phyloP scores from a whole-genome alignment of 2,113 vertebrate genomes.

The Hippotragus niger region DNA sequence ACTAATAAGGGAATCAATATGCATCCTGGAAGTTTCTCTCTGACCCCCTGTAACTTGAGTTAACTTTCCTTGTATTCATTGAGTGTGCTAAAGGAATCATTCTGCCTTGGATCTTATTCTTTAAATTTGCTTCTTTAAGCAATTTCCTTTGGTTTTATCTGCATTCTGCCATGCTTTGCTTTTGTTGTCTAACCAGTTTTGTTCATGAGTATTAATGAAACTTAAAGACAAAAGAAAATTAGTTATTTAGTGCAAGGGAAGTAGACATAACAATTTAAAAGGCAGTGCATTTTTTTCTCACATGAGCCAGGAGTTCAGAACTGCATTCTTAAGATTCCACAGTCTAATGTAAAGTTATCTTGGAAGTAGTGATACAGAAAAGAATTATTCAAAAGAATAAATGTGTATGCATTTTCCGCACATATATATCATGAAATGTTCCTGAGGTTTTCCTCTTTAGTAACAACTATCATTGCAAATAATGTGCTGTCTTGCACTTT shows the following conservation, averaged over 20 bases:
- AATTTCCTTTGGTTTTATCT: not conserved
- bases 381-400: not conserved
- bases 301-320: not conserved
- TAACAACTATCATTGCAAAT: rapidly evolving
- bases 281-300: not conserved
- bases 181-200: not conserved
- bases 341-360: not conserved
- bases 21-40: not conserved
- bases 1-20: not conserved
- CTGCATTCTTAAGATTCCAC: not conserved
- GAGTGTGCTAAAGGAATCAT: not conserved
- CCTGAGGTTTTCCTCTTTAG: not conserved
- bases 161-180: not conserved
- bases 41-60: not conserved
- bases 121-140: not conserved
- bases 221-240: not conserved
- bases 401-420: not conserved
- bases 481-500: not conserved
- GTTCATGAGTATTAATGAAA: not conserved
- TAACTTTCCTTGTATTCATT: not conserved
- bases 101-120: not conserved
- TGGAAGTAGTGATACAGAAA: not conserved
- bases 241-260: not conserved
- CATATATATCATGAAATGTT: not conserved
- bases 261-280: not conserved